Base-by-base conservation (phyloP, 2,797 vertebrate species). In the Neostethus bicornis region DNA sequence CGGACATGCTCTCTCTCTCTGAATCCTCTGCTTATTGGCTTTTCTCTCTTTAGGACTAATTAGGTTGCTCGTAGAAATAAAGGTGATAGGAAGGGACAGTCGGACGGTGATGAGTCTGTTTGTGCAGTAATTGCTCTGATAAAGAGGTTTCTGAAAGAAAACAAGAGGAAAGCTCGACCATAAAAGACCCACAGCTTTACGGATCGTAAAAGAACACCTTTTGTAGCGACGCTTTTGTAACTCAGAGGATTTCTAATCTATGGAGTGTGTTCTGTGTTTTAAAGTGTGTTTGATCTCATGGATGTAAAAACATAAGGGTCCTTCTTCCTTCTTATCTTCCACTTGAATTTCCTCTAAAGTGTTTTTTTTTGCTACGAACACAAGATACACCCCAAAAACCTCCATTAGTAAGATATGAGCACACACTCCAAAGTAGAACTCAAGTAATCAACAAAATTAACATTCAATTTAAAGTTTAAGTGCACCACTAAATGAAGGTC, bases 21-120 rank as follows among this genome's bases (percentile, higher is more conserved):
- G 6, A 73, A 74, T 55, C 51, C 45, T 59, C 76, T 39, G 71
- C 77, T 87, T 42, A 34, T 85, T 62, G 25, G 81, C 65, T 87
- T 87, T 87, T 79, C 83, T 87, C 90, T 90, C 86, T 90, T 91
- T 90, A 91, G 73, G 83, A 80, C 91, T 94, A 94, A 94, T 94
- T 93, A 93, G 90, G 83, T 85, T 89, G 90, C 87, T 84, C 53
- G 80, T 88, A 85, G 84, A 90, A 88, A 87, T 72, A 60, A 83
- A 85, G 84, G 77, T 74, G 69, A 85, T 90, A 72, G 83, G 75
- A 89, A 87, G 80, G 63, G 87, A 86, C 85, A 81, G 84, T 81
- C 76, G 77, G 74, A 66, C 86, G 63, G 48, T 87, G 87, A 91
- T 91, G 86, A 90, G 85, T 86, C 86, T 83, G 91, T 91, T 91